Evolutionary conservation across 2,797 vertebrate genomes (phyloP).

Genomic region (Falco biarmicus): DNA sequence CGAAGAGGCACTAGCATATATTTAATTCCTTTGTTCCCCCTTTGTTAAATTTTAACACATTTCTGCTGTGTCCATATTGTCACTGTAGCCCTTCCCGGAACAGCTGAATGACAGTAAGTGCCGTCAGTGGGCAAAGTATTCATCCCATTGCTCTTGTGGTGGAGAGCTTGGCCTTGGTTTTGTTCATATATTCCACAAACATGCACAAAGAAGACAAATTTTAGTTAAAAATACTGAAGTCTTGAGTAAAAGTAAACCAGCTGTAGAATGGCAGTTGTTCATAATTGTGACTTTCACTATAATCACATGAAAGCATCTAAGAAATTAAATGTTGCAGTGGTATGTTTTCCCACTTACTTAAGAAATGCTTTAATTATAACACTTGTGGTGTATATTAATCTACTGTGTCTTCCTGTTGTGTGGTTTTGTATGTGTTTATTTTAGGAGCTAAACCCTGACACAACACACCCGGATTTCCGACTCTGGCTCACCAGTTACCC

Average conservation of each 20-base stretch:
- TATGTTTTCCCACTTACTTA: not conserved
- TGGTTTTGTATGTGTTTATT: not conserved
- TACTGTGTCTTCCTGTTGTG: not conserved
- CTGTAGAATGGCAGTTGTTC: not conserved
- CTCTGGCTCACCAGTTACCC: conserved; percentile 94
- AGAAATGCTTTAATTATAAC: not conserved
- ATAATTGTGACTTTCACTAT: not conserved
- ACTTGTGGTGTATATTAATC: not conserved
- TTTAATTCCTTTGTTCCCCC: not conserved
- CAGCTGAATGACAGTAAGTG: not conserved
- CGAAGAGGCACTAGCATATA: not conserved
- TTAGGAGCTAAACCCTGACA: conserved; percentile 87
- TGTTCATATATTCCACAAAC: not conserved
- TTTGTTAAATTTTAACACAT: not conserved
- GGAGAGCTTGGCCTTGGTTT: not conserved
- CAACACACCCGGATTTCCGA: conserved; percentile 89
- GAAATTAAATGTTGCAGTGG: not conserved
- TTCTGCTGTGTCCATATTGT: not conserved
- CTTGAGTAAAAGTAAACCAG: not conserved
- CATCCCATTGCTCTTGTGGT: not conserved
- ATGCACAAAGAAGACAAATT: not conserved
- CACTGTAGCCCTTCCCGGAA: not conserved
- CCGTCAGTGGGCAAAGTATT: not conserved
- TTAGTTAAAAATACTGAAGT: not conserved
- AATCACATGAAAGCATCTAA: not conserved